phyloP scores from a whole-genome alignment of 2,113 vertebrate genomes.

The Actinemys pallida region DNA sequence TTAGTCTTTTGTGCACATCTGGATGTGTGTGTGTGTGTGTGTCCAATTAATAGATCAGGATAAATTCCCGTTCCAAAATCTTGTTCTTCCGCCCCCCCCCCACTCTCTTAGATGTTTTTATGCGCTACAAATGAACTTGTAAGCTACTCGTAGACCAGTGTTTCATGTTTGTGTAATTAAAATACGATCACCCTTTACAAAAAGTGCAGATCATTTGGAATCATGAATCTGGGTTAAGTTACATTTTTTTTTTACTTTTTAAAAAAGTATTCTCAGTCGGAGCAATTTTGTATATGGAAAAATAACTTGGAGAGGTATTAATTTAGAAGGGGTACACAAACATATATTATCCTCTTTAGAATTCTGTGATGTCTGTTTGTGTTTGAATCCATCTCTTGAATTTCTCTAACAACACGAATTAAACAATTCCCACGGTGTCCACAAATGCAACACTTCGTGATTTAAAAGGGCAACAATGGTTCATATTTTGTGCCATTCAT shows the following conservation, averaged over 20 bases:
- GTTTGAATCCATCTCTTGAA: background rate
- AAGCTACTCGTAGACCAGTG: background rate
- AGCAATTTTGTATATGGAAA: background rate
- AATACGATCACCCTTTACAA: background rate
- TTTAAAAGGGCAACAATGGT: conserved; percentile 8
- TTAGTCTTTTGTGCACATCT: background rate
- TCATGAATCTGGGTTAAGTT: background rate
- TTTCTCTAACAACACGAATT: conserved; percentile 1
- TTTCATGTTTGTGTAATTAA: conserved; percentile 8
- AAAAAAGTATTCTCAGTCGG: background rate
- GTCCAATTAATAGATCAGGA: background rate
- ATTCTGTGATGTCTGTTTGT: background rate
- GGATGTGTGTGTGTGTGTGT: background rate
- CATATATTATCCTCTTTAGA: background rate
- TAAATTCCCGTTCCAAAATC: background rate
- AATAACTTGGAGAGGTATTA: background rate
- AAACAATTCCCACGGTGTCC: background rate
- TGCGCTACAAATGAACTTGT: background rate
- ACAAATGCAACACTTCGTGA: background rate
- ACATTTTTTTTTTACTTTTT: background rate
- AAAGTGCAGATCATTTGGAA: background rate
- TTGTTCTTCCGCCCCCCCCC: background rate
- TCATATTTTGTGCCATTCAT: conserved; percentile 63
- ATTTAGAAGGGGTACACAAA: background rate
- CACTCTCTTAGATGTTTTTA: background rate